Evolutionary conservation across 2,113 vertebrate genomes (phyloP), one percentile per base, ranked within the genome.

Genomic region (Furnarius figulus): DNA sequence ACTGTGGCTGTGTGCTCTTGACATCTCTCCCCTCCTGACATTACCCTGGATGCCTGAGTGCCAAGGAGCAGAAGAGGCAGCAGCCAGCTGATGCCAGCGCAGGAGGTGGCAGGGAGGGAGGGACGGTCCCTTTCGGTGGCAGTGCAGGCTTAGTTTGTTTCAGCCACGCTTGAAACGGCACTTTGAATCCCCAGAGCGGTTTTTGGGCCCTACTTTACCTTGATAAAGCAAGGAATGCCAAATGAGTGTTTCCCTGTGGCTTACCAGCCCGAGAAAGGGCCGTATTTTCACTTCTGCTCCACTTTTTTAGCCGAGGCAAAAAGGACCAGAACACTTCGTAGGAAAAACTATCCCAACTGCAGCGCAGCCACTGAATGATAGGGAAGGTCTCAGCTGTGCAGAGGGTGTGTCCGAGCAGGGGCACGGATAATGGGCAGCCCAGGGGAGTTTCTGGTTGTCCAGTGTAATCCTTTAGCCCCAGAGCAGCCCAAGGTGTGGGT

Each of bases 71-170:
- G 82, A 18, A 2, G 33, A 37, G 81, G 87, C 84, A 76, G 88
- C 78, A 35, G 39, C 24, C 56, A 42, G 83, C 59, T 79, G 85
- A 28, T 95, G 88, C 82, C 90, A 76, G 94, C 24, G 8, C 6
- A 1, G 30, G 86, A 88, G 89, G 93, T 92, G 96, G 76, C 83
- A 20, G 44, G 77, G 93, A 80, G 79, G 73, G 50, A 8, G 7
- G 91, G 89, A 33, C 63, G 62, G 95, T 40, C 95, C 93, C 86
- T 95, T 95, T 92, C 80, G 20, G 89, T 89, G 91, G 80, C 93
- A 89, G 24, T 81, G 73, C 76, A 90, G 80, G 76, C 89, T 96
- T 37, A 18, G 49, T 77, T 95, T 86, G 86, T 82, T 62, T 85
- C 21, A 95, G 46, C 28, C 24, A 5, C 21, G 2, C 80, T 89